Evolutionary conservation across 2,113 vertebrate species (phyloP).

Genomic region (Mustelus asterias): DNA sequence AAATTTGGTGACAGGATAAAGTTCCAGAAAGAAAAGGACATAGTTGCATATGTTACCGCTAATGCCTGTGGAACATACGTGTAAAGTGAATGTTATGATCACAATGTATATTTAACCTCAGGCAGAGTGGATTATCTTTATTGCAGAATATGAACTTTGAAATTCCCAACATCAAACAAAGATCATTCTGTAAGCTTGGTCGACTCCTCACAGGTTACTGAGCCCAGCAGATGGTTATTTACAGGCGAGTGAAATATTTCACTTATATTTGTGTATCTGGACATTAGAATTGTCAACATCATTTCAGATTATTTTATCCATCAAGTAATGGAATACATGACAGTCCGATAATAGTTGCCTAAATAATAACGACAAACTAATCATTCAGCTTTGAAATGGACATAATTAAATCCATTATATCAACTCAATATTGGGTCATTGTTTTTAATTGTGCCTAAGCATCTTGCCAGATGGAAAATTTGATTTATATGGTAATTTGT

Average conservation of each 20-base stretch:
- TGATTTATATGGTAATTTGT: neutral
- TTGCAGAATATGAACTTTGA: neutral
- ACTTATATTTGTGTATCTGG: neutral
- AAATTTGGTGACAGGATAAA: neutral
- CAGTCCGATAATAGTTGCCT: neutral
- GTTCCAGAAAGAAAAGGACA: neutral
- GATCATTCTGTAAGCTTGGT: neutral
- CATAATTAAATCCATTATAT: conserved; percentile 8
- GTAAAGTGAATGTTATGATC: too few species aligned
- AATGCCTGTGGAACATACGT: neutral
- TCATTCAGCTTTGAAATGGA: neutral
- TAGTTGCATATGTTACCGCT: neutral
- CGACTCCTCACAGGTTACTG: neutral
- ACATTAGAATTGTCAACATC: neutral
- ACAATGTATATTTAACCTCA: neutral
- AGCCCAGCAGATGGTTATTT: neutral
- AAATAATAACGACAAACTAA: neutral
- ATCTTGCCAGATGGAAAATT: neutral
- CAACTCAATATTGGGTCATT: neutral
- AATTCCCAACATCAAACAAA: neutral
- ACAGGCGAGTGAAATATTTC: neutral
- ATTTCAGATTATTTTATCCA: neutral
- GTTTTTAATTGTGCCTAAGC: neutral
- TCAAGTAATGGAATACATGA: too few species aligned
- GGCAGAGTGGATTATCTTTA: neutral